Evolutionary conservation across 2,797 vertebrate species (phyloP).

Genomic region (Amblyraja radiata): DNA sequence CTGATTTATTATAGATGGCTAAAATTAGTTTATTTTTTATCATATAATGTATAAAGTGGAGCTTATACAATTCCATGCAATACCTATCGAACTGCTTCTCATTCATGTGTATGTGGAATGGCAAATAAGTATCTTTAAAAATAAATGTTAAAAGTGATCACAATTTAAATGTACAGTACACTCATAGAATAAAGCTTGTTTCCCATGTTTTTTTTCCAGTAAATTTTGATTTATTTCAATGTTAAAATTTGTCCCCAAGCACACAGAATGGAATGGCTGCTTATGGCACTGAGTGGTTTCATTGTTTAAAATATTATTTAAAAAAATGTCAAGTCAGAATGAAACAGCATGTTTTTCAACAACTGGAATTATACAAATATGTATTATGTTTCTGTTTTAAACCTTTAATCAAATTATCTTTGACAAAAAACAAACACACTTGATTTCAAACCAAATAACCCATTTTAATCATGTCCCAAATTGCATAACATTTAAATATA

Average conservation of each 20-base stretch:
- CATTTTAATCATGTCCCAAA: not conserved
- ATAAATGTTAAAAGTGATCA: not conserved
- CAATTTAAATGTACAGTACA: not conserved
- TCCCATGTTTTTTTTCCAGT: not conserved
- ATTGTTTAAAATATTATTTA: not conserved
- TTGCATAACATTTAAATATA: constrained; percentile 28
- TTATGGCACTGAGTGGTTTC: not conserved
- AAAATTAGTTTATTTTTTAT: not conserved
- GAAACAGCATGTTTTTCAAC: not conserved
- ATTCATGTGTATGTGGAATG: not conserved
- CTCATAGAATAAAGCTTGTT: not conserved
- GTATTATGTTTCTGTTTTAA: not conserved
- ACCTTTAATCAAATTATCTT: constrained; percentile 22
- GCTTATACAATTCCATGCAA: not conserved
- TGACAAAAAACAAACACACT: not conserved
- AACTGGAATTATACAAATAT: not conserved
- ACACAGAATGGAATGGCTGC: not conserved
- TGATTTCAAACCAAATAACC: not conserved
- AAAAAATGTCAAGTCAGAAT: not conserved
- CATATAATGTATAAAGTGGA: not conserved
- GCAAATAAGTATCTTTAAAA: not conserved
- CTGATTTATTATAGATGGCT: not conserved
- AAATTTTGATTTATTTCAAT: not conserved
- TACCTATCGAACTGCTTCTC: not conserved
- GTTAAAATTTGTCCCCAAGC: not conserved